These are phyloP conservation scores for Ophioninae sp. DNA, from an alignment of 2,888 invertebrate species.

Conservation along the genomic window DNA sequence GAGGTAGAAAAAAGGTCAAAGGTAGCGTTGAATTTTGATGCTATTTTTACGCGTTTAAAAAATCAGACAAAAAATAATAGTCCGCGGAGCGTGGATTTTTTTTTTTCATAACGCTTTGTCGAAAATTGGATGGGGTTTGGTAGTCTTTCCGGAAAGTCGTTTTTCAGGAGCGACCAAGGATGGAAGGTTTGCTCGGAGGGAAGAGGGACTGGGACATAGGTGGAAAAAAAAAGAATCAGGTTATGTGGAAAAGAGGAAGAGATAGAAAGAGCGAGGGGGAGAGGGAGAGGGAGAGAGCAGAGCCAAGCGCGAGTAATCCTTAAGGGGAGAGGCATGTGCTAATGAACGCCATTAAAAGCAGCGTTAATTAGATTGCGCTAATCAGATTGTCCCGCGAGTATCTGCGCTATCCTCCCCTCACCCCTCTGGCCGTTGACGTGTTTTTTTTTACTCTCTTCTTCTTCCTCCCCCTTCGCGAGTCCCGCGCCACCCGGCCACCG, in stretches of 20 bases:
- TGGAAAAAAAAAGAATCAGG: background rate
- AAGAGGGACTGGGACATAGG: too few relatives aligned
- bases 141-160: too few relatives aligned
- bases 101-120: too few relatives aligned
- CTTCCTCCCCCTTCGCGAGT: conserved; percentile 8
- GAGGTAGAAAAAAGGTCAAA: too few relatives aligned
- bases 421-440: conserved; percentile 48
- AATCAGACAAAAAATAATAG: too few relatives aligned
- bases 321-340: conserved; percentile 77
- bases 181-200: too few relatives aligned
- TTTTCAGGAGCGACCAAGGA: too few relatives aligned
- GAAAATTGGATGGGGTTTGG: too few relatives aligned
- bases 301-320: conserved; percentile 65
- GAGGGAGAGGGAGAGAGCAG: conserved; percentile 64
- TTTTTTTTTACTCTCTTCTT: conserved; percentile 40
- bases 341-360: conserved; percentile 81
- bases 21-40: too few relatives aligned
- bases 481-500: background rate
- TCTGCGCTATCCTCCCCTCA: conserved; percentile 68
- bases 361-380: conserved; percentile 81
- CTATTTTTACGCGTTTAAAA: too few relatives aligned
- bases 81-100: too few relatives aligned
- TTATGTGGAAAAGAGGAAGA: background rate
- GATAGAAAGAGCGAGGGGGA: background rate
- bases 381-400: conserved; percentile 80